phyloP scores from a whole-genome alignment of 2,113 vertebrate species.

The Rhineura floridana region DNA sequence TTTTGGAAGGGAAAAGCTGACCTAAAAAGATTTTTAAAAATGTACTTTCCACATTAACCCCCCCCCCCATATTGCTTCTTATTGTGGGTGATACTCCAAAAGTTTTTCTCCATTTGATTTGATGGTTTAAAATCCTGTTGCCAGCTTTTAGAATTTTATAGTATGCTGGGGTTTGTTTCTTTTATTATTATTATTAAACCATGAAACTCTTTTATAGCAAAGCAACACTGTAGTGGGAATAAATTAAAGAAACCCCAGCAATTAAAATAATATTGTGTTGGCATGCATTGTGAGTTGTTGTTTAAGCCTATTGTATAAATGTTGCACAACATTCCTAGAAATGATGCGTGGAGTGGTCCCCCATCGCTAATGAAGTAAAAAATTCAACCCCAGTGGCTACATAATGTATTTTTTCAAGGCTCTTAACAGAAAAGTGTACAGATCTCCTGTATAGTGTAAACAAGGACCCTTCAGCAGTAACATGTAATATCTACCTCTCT shows the following conservation, averaged over 20 bases:
- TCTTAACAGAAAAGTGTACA: conserved; percentile 49
- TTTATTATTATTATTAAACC: not conserved
- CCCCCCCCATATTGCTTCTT: not conserved
- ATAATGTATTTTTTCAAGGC: conserved; percentile 56
- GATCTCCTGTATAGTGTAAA: conserved; percentile 53
- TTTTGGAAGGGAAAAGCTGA: not conserved
- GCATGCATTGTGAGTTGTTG: conserved; percentile 30
- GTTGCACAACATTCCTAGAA: conserved; percentile 50
- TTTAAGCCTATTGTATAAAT: conserved; percentile 40
- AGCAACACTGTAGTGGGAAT: conserved; percentile 1
- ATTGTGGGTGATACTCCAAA: not conserved
- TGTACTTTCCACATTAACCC: not conserved
- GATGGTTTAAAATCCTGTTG: not conserved
- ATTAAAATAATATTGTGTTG: conserved; percentile 48
- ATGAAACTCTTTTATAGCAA: conserved; percentile 20
- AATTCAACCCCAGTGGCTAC: conserved; percentile 33
- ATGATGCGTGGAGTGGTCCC: conserved; percentile 9
- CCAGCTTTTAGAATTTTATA: not conserved
- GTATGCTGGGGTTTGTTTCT: not conserved
- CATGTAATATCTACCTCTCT: conserved; percentile 50
- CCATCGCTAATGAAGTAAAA: conserved; percentile 55
- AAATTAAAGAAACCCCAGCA: conserved; percentile 26
- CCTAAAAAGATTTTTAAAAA: not conserved
- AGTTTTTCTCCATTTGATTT: not conserved
- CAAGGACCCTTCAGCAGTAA: conserved; percentile 39